Percentiles rank a stretch among this genome's conserved stretches.
Evolutionary conservation across 2,888 invertebrate genomes (phyloP).

Genomic region (Cephus sareptanus): DNA sequence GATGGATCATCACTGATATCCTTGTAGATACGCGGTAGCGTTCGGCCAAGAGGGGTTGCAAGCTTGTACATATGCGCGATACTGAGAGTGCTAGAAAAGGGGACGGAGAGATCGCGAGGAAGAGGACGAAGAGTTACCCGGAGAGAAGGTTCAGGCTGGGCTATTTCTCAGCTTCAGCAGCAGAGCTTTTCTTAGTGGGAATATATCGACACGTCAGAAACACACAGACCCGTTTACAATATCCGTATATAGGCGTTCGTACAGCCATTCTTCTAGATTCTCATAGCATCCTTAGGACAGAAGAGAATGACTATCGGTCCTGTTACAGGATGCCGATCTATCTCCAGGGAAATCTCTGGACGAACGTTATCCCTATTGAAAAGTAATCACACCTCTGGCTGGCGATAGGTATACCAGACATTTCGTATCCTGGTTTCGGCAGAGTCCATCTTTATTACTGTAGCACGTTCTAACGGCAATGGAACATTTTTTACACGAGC

Average conservation of each 20-base stretch:
- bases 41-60: background rate
- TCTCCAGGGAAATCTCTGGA: background rate
- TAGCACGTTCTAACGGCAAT: background rate
- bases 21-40: background rate
- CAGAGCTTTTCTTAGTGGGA: slow-evolving; percentile 63
- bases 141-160: slow-evolving; percentile 36
- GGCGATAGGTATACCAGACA: background rate
- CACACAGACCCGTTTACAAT: slow-evolving; percentile 56
- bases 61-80: slow-evolving; percentile 1
- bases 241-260: slow-evolving; percentile 41
- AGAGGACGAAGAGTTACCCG: background rate
- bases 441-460: background rate
- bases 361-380: background rate
- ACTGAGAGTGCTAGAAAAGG: slow-evolving; percentile 15
- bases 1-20: background rate
- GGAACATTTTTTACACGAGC: background rate
- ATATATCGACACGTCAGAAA: slow-evolving; percentile 63
- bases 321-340: background rate
- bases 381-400: background rate
- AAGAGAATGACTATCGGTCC: background rate
- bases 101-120: slow-evolving; percentile 28
- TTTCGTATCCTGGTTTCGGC: background rate
- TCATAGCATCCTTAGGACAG: background rate
- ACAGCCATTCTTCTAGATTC: background rate
- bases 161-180: slow-evolving; percentile 65